These are phyloP conservation scores for Pseudochirops cupreus DNA, from an alignment of 2,797 vertebrate genomes.

Conservation along the genomic window DNA sequence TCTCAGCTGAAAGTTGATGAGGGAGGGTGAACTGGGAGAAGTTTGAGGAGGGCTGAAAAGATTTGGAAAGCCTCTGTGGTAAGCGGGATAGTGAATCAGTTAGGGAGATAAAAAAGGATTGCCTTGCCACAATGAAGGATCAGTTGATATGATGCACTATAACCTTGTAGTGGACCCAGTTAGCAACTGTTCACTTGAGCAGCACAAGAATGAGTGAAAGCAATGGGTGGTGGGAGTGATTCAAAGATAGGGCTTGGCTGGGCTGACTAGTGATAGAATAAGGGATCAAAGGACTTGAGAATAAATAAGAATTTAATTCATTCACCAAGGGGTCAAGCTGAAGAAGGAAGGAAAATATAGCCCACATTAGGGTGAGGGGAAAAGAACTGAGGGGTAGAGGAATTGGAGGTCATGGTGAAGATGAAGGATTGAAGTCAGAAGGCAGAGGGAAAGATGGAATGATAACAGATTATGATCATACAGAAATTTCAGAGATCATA, in stretches of 20 bases:
- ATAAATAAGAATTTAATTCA: neutral
- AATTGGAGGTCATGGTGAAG: neutral
- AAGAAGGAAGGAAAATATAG: neutral
- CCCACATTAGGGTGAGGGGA: neutral
- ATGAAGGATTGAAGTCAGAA: neutral
- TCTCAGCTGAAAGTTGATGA: neutral
- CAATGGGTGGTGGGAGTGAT: neutral
- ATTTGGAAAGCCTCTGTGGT: neutral
- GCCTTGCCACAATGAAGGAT: neutral
- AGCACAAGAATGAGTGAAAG: neutral
- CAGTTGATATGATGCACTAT: neutral
- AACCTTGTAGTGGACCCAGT: neutral
- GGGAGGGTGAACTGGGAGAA: neutral
- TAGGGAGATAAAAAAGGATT: neutral
- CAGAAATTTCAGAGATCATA: neutral
- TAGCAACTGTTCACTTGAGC: neutral
- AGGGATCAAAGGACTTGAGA: neutral
- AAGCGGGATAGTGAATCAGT: neutral
- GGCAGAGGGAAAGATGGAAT: neutral
- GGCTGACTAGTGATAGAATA: neutral
- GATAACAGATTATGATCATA: neutral
- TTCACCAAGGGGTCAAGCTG: neutral
- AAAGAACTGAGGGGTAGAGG: neutral
- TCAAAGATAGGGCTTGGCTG: neutral
- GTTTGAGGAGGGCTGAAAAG: neutral